Percentiles rank a stretch among this genome's conserved stretches.
phyloP scores from a whole-genome alignment of 2,888 invertebrate species.

The Smittia aterrima region DNA sequence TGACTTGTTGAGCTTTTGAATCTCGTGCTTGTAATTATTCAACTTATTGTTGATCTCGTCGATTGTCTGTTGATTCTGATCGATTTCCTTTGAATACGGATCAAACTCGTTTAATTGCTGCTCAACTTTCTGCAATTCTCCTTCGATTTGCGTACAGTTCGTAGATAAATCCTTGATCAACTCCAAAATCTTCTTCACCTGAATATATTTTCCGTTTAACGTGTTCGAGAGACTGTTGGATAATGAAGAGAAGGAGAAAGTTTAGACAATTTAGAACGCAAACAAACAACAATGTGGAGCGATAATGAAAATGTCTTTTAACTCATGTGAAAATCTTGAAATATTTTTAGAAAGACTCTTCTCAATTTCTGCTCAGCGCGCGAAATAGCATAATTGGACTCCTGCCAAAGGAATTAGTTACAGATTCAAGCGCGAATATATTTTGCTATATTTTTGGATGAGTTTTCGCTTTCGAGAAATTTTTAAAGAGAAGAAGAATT shows the following conservation, averaged over 20 bases:
- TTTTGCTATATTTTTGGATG: slow-evolving; percentile 27
- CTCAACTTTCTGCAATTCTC: slow-evolving; percentile 66
- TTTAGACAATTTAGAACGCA: slow-evolving; percentile 6
- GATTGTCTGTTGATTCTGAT: slow-evolving; percentile 60
- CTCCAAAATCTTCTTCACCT: slow-evolving; percentile 50
- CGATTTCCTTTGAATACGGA: slow-evolving; percentile 59
- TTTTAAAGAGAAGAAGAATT: neutral
- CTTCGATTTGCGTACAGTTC: slow-evolving; percentile 55
- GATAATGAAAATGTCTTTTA: neutral
- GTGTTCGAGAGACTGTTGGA: slow-evolving; percentile 48
- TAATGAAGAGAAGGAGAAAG: slow-evolving; percentile 41
- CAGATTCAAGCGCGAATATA: neutral
- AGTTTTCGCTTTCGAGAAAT: neutral
- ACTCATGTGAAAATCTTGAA: neutral
- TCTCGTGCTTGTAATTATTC: slow-evolving; percentile 51
- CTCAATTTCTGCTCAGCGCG: neutral
- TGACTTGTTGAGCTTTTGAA: slow-evolving; percentile 53
- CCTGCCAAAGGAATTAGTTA: slow-evolving; percentile 31
- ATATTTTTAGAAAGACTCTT: slow-evolving; percentile 32
- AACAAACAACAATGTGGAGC: slow-evolving; percentile 2
- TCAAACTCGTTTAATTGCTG: slow-evolving; percentile 60
- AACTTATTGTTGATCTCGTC: slow-evolving; percentile 60
- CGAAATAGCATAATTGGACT: slow-evolving; percentile 40
- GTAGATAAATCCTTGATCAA: slow-evolving; percentile 50
- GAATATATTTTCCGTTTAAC: slow-evolving; percentile 38